These are phyloP conservation scores for Drosophila sp. DNA, from an alignment of 1,140 invertebrate species.

Conservation along the genomic window DNA sequence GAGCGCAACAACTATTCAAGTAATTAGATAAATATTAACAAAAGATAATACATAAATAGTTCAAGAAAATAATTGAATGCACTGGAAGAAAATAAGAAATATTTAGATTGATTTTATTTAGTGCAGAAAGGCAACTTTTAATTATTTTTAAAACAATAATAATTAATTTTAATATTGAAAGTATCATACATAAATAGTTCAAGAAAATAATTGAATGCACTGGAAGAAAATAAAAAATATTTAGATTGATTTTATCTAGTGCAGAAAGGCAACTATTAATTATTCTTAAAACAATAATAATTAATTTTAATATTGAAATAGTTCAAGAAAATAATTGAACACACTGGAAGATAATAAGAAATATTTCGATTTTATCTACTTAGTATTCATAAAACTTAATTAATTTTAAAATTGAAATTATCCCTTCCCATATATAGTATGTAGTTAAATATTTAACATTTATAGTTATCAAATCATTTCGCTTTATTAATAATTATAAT, in stretches of 20 bases:
- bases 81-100: neutral
- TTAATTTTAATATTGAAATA: too few relatives aligned
- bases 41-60: neutral
- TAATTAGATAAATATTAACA: slow-evolving; percentile 41
- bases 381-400: too few relatives aligned
- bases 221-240: neutral
- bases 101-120: neutral
- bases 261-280: too few relatives aligned
- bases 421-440: too few relatives aligned
- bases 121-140: too few relatives aligned
- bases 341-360: neutral
- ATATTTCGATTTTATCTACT: neutral
- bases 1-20: neutral
- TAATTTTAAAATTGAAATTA: too few relatives aligned
- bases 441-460: too few relatives aligned
- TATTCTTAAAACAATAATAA: too few relatives aligned
- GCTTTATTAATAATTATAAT: too few relatives aligned
- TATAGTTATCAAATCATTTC: too few relatives aligned
- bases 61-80: neutral
- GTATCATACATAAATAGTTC: neutral
- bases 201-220: neutral
- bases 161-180: too few relatives aligned
- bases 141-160: too few relatives aligned
- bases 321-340: neutral
- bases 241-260: neutral